Evolutionary conservation across 2,888 invertebrate genomes (phyloP), one percentile per base, ranked within the genome.

Genomic region (Ernsta delagoae): DNA sequence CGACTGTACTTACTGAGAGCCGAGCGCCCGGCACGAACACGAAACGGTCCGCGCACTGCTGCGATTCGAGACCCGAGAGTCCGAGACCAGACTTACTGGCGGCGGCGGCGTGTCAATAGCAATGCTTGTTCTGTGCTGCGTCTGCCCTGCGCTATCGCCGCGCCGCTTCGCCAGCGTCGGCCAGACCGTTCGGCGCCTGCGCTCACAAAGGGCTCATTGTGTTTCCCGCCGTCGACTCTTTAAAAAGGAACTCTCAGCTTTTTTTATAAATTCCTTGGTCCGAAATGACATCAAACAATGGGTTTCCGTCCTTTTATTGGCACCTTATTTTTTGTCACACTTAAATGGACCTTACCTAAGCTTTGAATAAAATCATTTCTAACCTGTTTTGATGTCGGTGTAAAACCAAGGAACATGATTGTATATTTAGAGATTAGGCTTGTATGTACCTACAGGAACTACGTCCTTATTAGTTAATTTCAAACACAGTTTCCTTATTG

Each of bases 241-340:
- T 83, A 84, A 81, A 59, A 86, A 88, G 82, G 81, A 84, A 84
- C 89, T 88, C 88, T 85, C 81, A 82, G 80, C 82, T 89, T 91
- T 89, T 63, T 88, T 83, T 73, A 72, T 77, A 84, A 90, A 90
- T 91, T 91, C 92, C 88, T 87, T 86, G 89, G 90, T 84, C 84
- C 84, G 89, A 89, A 90, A 90, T 87, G 91, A 89, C 88, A 88
- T 79, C 90, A 86, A 88, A 92, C 92, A 93, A 93, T 90, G 88
- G 89, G 87, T 92, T 93, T 93, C 93, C 93, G 93, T 92, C 91
- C 92, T 85, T 93, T 92, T 92, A 92, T 92, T 93, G 91, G 92
- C 92, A 92, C 92, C 92, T 90, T 84, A 87, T 90, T 92, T 93
- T 93, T 93, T 92, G 90, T 89, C 77, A 79, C 81, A 82, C 83